A percentile compares a stretch with the other conserved stretches of the same genome.
Conservation (phyloP, 2,113 vertebrate genomes). For the Cercopithecus mona region DNA sequence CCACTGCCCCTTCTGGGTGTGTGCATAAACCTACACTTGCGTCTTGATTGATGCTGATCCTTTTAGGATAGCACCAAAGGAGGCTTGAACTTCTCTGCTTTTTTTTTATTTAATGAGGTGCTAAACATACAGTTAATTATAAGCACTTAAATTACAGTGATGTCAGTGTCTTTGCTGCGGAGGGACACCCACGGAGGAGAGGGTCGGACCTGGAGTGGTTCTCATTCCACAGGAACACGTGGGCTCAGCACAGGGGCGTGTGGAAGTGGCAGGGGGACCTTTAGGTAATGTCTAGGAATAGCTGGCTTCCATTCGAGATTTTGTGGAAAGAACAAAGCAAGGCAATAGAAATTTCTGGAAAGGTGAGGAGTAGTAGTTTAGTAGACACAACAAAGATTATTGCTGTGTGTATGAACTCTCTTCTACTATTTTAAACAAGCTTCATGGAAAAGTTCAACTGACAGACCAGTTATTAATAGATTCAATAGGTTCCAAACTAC, state of each 20-base stretch:
- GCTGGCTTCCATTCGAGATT: not conserved
- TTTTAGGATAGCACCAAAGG: not conserved
- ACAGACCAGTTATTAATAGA: not conserved
- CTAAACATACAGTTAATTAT: conserved; percentile 43
- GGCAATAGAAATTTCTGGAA: conserved; percentile 37
- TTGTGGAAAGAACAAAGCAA: conserved; percentile 37
- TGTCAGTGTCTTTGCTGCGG: not conserved
- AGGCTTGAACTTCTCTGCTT: not conserved
- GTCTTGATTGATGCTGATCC: not conserved
- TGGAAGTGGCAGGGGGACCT: not conserved
- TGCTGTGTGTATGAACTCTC: not conserved
- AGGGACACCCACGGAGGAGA: not conserved
- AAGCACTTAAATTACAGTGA: conserved; percentile 23
- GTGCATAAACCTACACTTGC: not conserved
- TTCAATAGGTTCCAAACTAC: not conserved
- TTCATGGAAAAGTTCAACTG: not conserved
- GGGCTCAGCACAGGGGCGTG: not conserved
- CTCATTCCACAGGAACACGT: not conserved
- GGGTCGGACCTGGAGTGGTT: too few species aligned
- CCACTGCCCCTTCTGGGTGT: not conserved
- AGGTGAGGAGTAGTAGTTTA: not conserved
- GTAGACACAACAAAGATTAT: conserved; percentile 8
- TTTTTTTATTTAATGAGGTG: conserved; percentile 38
- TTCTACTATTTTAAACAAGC: conserved; percentile 11
- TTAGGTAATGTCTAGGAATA: conserved; percentile 59